Conservation (phyloP, 2,888 invertebrate species). For the Halictus ligatus region DNA sequence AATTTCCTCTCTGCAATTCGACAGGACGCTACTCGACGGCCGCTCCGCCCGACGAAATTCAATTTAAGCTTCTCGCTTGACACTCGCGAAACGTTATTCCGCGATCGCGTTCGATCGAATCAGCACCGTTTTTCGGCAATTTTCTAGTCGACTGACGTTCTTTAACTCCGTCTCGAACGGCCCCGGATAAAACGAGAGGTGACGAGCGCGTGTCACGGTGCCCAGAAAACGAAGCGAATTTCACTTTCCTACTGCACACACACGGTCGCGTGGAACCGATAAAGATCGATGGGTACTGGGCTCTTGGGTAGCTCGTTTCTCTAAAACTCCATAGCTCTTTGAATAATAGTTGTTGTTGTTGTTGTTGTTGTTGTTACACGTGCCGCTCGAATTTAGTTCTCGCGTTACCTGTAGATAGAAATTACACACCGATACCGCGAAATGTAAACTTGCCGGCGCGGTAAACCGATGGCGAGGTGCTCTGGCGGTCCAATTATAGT, state of each 20-base stretch:
- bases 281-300: background rate
- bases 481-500: constrained; percentile 13
- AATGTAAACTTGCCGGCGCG: constrained; percentile 6
- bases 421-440: constrained; percentile 4
- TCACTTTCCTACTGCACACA: too few relatives aligned
- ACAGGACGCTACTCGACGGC: background rate
- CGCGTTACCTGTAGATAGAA: background rate
- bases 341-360: constrained; percentile 5
- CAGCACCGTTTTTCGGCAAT: constrained; percentile 16
- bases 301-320: background rate
- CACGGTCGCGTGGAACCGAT: background rate
- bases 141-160: constrained; percentile 23
- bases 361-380: background rate
- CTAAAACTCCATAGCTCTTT: background rate
- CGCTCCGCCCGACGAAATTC: constrained; percentile 41
- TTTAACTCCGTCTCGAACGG: background rate
- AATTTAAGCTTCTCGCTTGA: constrained; percentile 51
- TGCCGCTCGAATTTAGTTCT: background rate
- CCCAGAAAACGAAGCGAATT: too few relatives aligned
- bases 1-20: background rate
- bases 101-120: constrained; percentile 41
- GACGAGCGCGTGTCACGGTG: background rate
- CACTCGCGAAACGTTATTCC: constrained; percentile 55
- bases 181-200: background rate
- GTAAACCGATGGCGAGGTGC: background rate